Percentiles rank a stretch among this genome's conserved stretches.
Conservation (phyloP, 2,113 vertebrate species). For the Brachionichthys hirsutus region DNA sequence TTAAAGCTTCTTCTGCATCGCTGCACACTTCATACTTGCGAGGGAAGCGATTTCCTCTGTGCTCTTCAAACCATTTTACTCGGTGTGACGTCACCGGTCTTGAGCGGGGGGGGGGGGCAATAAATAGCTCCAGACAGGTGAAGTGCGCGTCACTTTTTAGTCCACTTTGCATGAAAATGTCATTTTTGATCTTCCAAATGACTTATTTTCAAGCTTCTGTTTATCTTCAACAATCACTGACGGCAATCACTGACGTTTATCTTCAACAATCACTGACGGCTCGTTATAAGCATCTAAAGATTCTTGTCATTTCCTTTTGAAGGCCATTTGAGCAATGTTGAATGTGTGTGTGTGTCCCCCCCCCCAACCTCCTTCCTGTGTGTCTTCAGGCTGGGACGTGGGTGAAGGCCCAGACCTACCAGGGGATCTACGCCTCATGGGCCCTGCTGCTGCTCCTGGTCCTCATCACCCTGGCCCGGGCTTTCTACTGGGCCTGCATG, state of each 20-base stretch:
- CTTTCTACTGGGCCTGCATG: constrained; percentile 89
- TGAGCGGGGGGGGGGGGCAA: constrained; percentile 21
- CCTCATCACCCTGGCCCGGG: constrained; percentile 83
- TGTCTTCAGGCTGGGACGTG: constrained; percentile 84
- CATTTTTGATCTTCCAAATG: not conserved
- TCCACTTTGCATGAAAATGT: not conserved
- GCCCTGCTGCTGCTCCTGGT: constrained; percentile 83
- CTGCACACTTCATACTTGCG: constrained; percentile 48
- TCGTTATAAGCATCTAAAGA: constrained; percentile 18
- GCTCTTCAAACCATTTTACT: not conserved
- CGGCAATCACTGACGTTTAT: too few species aligned
- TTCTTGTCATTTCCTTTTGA: constrained; percentile 7
- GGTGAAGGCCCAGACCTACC: constrained; percentile 80
- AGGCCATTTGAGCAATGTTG: constrained; percentile 1
- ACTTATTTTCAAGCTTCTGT: too few species aligned
- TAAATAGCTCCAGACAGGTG: not conserved
- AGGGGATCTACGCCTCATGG: constrained; percentile 89
- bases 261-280: too few species aligned
- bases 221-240: too few species aligned
- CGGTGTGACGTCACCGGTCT: not conserved
- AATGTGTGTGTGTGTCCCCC: too few species aligned
- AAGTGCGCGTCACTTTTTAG: not conserved
- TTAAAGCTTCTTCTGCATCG: constrained; percentile 53
- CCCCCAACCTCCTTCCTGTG: not conserved
- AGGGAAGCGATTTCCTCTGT: constrained; percentile 27